These are phyloP conservation scores for Alitta virens DNA, from an alignment of 2,888 invertebrate genomes.

Conservation along the genomic window DNA sequence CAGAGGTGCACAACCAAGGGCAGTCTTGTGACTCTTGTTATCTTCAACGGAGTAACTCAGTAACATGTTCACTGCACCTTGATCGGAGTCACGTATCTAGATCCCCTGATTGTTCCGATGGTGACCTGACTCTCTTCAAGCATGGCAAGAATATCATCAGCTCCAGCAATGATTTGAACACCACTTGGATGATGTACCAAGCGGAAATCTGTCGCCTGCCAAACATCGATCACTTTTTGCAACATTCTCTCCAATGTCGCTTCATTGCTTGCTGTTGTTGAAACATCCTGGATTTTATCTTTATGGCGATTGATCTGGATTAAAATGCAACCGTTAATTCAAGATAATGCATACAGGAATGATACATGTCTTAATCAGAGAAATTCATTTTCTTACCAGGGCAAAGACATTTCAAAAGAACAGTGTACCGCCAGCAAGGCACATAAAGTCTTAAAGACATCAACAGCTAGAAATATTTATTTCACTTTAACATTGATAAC, in stretches of 20 bases:
- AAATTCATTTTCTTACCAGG: too few relatives aligned
- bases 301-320: constrained; percentile 53
- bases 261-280: constrained; percentile 56
- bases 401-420: too few relatives aligned
- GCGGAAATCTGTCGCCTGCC: constrained; percentile 53
- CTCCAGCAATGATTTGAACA: constrained; percentile 53
- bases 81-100: constrained; percentile 54
- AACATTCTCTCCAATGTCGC: constrained; percentile 56
- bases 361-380: too few relatives aligned
- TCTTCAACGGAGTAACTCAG: too few relatives aligned
- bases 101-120: constrained; percentile 54
- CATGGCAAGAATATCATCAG: constrained; percentile 55
- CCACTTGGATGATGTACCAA: constrained; percentile 48
- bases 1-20: neutral
- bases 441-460: too few relatives aligned
- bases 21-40: too few relatives aligned
- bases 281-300: constrained; percentile 56
- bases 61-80: constrained; percentile 35
- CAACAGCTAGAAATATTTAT: too few relatives aligned
- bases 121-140: constrained; percentile 57
- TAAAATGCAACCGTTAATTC: too few relatives aligned
- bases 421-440: too few relatives aligned
- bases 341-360: too few relatives aligned
- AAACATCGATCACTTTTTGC: constrained; percentile 53
- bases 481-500: too few relatives aligned